Base-by-base conservation (phyloP, 1,140 invertebrate genomes). In the Varroa destructor region DNA sequence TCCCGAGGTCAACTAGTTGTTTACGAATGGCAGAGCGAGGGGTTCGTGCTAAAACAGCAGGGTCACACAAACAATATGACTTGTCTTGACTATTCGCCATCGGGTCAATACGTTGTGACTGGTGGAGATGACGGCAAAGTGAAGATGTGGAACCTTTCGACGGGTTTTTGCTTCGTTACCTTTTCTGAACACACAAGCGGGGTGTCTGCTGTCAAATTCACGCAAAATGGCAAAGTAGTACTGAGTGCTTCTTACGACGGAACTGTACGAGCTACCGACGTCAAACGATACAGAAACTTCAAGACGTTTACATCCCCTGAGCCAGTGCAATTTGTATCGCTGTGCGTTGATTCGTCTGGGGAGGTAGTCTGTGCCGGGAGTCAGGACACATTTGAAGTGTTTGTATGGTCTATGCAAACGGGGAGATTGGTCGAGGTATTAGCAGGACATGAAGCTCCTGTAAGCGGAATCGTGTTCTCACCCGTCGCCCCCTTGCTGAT, bases 21-120 rank as follows among this genome's bases (percentile, higher is more conserved):
- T 6, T 98, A 94, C 93, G 95, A 98, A 81, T 98, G 94, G 94
- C 93, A 96, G 80, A 96, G 92, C 84, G 92, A 98, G 82, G 91
- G 91, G n/a, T 97, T 95, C 76, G 87, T 95, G 0, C 86, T 99
- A 84, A 98, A 98, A 78, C 93, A 98, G 77, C 93, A 97, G 75
- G 91, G 91, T 0, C 95, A 98, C 77, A 74, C 75, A 6, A 87
- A 89, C 77, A 88, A 89, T 77, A 93, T 95, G 86, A 87, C 85
- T 10, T 89, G 87, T 77, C 81, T 97, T 6, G 83, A 86, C 0
- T 98, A 97, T 80, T 97, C 92, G 0, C 86, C 88, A 0, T 93
- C 97, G 81, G 93, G 92, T 0, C 86, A 89, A 74, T 87, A 88
- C 75, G 85, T 98, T 58, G 91, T 87, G 0, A 97, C 93, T 0